Base-by-base conservation (phyloP, 2,888 invertebrate species). In the Cecidostiba fungosa region DNA sequence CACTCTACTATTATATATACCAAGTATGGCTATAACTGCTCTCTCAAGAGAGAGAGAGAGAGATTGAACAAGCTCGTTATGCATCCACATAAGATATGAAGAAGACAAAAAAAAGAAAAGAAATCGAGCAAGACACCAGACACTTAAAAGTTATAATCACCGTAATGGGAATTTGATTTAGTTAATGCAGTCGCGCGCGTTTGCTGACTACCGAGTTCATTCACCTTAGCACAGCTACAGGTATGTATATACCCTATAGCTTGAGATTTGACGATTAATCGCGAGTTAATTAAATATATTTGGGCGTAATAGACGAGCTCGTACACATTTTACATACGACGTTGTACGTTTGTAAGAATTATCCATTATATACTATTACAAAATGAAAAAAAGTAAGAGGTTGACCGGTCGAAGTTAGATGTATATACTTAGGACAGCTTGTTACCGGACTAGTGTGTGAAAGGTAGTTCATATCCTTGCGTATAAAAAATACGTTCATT, bases 391-490 rank as follows among this genome's bases (percentile, higher is more conserved):
- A 43, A 23, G n/a, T 72, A 36, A 74, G 62, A 78, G 79, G 47
- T 79, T 72, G 79, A 66, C 78, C 84, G 84, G 79, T 74, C 50
- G 36, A 29, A 79, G 72, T 83, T 83, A 77, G 77, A 43, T 59
- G 47, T 72, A 43, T 12, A 54, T 77, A 92, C n/a, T 66, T 66
- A 66, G 91, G 91, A 91, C 89, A 91, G 91, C 90, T 92, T 92
- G 92, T 87, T 92, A 92, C 92, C 92, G 90, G 92, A 91, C 92
- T 92, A 92, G 92, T 91, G 92, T 91, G 90, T 91, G 91, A 88
- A 87, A 74, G 72, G 70, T 76, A 73, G 14, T 62, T 77, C n/a
- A n/a, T 66, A 32, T 39, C 36, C n/a, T 59, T 59, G 50, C 19
- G 50, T 29, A 26, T 29, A 66, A 26, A 29, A 66, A 66, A 6